A percentile compares a stretch with the other conserved stretches of the same genome.
phyloP scores from a whole-genome alignment of 1,140 invertebrate species.

The Pogonomyrmex barbatus region DNA sequence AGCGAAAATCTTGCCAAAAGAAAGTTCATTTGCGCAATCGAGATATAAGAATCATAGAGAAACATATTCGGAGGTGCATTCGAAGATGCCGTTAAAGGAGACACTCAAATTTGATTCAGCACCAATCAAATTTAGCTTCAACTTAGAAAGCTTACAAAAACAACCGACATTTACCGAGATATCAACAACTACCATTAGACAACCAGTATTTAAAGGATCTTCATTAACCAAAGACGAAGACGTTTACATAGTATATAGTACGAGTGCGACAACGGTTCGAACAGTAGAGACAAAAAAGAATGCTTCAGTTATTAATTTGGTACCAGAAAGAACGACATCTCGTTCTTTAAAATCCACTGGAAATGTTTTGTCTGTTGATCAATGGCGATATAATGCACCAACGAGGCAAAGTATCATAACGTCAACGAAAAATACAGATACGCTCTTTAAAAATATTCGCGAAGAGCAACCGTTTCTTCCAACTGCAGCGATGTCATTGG shows the following conservation, averaged over 20 bases:
- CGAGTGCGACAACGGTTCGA: conserved; percentile 69
- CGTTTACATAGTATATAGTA: conserved; percentile 78
- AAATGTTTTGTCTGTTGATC: conserved; percentile 70
- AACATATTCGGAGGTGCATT: conserved; percentile 70
- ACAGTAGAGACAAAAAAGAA: conserved; percentile 37
- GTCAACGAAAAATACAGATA: conserved; percentile 21
- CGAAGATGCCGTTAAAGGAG: conserved; percentile 54
- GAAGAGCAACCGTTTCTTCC: conserved; percentile 71
- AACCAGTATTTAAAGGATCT: conserved; percentile 66
- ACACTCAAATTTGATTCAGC: conserved; percentile 57
- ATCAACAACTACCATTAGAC: conserved; percentile 51
- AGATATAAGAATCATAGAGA: conserved; percentile 74
- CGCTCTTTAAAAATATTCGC: not conserved
- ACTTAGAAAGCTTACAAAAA: conserved; percentile 76
- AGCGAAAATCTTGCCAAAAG: conserved; percentile 46
- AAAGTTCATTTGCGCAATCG: conserved; percentile 8
- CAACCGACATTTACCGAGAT: conserved; percentile 45
- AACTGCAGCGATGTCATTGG: conserved; percentile 50
- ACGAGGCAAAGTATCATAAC: conserved; percentile 58
- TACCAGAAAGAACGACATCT: not conserved
- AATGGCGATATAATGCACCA: conserved; percentile 82
- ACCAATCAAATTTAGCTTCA: conserved; percentile 82
- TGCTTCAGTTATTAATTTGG: conserved; percentile 12
- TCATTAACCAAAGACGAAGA: conserved; percentile 44
- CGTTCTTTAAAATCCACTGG: conserved; percentile 8